phyloP scores from a whole-genome alignment of 2,113 vertebrate species.

The Fregetta grallaria region DNA sequence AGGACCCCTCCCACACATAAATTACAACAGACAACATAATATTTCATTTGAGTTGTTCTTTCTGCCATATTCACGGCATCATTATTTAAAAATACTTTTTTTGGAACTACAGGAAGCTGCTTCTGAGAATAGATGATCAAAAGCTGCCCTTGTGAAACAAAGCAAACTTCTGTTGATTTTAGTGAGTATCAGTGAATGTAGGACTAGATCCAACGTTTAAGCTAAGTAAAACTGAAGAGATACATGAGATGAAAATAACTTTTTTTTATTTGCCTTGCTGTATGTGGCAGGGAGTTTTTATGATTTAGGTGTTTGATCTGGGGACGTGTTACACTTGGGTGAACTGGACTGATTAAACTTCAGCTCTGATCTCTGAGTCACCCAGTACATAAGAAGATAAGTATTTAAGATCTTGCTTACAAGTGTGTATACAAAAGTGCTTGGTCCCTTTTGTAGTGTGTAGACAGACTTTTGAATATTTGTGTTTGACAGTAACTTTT shows the following conservation, averaged over 20 bases:
- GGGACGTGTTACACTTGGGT: background rate
- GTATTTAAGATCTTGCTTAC: background rate
- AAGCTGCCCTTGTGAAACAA: background rate
- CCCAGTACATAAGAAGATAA: background rate
- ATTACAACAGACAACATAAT: background rate
- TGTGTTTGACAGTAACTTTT: background rate
- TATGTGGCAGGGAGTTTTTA: background rate
- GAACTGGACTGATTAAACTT: conserved; percentile 26
- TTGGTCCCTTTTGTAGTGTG: background rate
- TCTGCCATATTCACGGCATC: background rate
- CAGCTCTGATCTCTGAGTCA: background rate
- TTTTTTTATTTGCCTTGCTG: background rate
- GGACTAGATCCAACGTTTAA: background rate
- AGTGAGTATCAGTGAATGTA: background rate
- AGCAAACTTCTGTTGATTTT: background rate
- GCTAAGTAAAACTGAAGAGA: background rate
- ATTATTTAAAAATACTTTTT: background rate
- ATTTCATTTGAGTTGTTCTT: background rate
- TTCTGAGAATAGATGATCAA: background rate
- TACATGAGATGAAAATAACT: background rate
- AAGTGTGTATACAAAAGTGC: background rate
- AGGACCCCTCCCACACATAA: fast-evolving
- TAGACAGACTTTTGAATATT: background rate
- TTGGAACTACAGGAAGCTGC: background rate
- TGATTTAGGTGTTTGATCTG: background rate